Base-by-base conservation (phyloP, 37 sponge, comb jelly and placozoan species). In the Spongilla lacustris region DNA sequence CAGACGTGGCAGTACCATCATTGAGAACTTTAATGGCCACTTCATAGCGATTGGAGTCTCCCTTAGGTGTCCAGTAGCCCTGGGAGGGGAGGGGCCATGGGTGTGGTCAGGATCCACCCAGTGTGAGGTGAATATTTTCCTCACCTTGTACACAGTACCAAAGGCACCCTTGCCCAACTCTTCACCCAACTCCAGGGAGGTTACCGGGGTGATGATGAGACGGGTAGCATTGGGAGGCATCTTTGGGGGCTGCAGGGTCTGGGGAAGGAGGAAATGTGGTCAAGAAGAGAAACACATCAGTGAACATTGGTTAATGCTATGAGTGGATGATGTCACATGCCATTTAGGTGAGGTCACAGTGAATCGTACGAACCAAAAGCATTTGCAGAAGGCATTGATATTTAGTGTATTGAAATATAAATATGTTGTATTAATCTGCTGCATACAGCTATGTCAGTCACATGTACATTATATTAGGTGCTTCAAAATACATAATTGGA, bases 21-120 rank as follows among this genome's bases (percentile, higher is more conserved):
- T 96, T 96, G 75, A 96, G 87, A 21, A 96, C 95, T 71, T 96
- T 96, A 74, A 96, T 87, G 41, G 97, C 97, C 10, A 96, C 97
- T 3, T 84, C 79, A 81, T 89, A 87, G 23, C 83, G 37, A 66
- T 85, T 50, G 2, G 49, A 31, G 29, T 81, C 92, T 4, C 75
- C 88, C 49, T 88, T 85, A 1, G 97, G 97, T 14, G 73, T 50
- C 97, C 97, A 96, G 66, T 78, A 81, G 2, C 94, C 97, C 94
- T 95, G 79, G 22, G 36, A n/a, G n/a, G 74, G 30, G 48, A 58
- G 58, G 4, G 58, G 58, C 21, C 58, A 58, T 17, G 58, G 58
- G 19, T 17, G 58, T 58, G 58, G 58, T 58, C 58, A 58, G 14
- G 11, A 8, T 58, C 58, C 58, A 58, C 58, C 58, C 58, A 10